A percentile compares a stretch with the other conserved stretches of the same genome.
Evolutionary conservation across 2,888 invertebrate species (phyloP).

Genomic region (Matsumyia berberina): DNA sequence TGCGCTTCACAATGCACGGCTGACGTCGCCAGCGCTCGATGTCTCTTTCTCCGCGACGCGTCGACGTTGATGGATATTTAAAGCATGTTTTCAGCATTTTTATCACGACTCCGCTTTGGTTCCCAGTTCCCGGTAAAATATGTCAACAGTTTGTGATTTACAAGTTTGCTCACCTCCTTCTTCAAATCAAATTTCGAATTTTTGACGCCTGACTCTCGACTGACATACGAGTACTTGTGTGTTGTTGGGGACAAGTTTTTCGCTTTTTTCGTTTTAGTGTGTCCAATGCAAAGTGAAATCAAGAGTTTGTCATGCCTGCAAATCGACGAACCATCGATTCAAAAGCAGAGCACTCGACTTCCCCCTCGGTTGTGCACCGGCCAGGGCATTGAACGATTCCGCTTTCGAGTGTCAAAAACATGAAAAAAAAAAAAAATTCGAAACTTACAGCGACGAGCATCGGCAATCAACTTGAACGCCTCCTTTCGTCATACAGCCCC

Average conservation of each 20-base stretch:
- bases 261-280: not conserved
- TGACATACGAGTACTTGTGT: constrained; percentile 5
- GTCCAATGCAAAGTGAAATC: constrained; percentile 43
- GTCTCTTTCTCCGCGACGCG: constrained; percentile 1
- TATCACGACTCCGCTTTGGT: constrained; percentile 44
- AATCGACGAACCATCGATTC: constrained; percentile 4
- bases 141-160: constrained; percentile 59
- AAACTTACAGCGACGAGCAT: constrained; percentile 13
- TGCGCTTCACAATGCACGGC: constrained; percentile 55
- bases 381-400: constrained; percentile 61
- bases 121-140: constrained; percentile 12
- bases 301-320: constrained; percentile 35
- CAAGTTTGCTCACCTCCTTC: constrained; percentile 59
- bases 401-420: constrained; percentile 52
- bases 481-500: constrained; percentile 11
- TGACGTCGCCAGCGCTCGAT: constrained; percentile 18
- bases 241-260: not conserved
- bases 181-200: constrained; percentile 59
- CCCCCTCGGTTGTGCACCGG: constrained; percentile 1
- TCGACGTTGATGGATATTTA: constrained; percentile 36
- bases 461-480: constrained; percentile 43
- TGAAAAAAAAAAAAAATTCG: constrained; percentile 19
- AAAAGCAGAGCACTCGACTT: not conserved
- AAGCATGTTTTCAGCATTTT: constrained; percentile 55
- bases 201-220: constrained; percentile 50